phyloP scores from a whole-genome alignment of 2,113 vertebrate species.

The Phoenicopterus ruber region DNA sequence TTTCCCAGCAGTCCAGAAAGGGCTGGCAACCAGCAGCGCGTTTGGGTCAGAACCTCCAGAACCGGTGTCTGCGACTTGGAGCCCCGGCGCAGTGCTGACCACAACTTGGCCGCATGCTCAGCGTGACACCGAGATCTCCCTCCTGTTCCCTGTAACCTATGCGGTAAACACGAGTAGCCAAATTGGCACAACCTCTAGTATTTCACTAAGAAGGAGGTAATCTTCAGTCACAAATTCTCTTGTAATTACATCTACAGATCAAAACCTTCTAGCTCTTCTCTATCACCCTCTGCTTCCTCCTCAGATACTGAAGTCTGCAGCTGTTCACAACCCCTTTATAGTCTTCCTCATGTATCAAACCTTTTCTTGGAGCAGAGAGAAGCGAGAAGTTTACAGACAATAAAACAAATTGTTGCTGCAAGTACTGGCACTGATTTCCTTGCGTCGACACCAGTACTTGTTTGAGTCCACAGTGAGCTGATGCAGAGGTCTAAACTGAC shows the following conservation, averaged over 20 bases:
- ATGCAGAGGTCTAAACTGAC: background rate
- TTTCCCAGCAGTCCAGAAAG: background rate
- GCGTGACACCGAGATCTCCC: background rate
- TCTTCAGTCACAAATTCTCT: background rate
- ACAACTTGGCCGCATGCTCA: background rate
- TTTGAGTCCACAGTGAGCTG: background rate
- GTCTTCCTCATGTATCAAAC: background rate
- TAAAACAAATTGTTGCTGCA: background rate
- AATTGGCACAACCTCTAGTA: background rate
- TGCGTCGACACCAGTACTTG: background rate
- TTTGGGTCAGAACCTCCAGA: background rate
- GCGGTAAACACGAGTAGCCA: background rate
- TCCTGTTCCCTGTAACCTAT: background rate
- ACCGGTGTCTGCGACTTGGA: rapidly evolving
- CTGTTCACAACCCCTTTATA: background rate
- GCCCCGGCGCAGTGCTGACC: rapidly evolving
- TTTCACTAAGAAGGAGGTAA: background rate
- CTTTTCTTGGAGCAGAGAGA: background rate
- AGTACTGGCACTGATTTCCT: background rate
- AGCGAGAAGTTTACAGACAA: background rate
- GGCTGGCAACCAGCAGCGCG: background rate
- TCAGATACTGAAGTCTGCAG: background rate
- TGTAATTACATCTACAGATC: background rate
- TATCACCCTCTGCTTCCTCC: background rate
- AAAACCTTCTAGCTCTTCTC: background rate